phyloP scores from a whole-genome alignment of 1,140 invertebrate genomes.

The Pseudoatta argentina region DNA sequence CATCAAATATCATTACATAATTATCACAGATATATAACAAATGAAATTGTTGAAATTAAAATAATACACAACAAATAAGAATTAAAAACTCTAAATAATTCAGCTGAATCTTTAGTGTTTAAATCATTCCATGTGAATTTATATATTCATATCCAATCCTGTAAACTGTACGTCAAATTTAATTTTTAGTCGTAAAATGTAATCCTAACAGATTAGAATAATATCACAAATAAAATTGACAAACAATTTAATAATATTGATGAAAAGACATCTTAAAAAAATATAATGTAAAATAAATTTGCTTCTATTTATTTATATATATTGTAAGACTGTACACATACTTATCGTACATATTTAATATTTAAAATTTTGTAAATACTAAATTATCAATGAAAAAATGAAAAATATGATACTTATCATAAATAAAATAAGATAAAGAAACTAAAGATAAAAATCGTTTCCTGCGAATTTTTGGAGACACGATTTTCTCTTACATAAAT shows the following conservation, averaged over 20 bases:
- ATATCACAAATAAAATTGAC: too few relatives aligned
- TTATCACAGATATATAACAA: not conserved
- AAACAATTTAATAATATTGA: too few relatives aligned
- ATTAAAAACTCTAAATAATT: too few relatives aligned
- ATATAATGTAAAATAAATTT: not conserved
- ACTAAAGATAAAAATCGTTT: not conserved
- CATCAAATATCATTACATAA: not conserved
- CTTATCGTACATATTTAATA: not conserved
- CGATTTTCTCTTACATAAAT: not conserved
- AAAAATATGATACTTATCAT: not conserved
- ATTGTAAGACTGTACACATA: not conserved
- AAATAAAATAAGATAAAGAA: not conserved
- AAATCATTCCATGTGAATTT: too few relatives aligned
- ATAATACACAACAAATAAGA: too few relatives aligned
- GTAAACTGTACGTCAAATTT: too few relatives aligned
- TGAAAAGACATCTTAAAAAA: too few relatives aligned
- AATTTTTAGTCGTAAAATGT: too few relatives aligned
- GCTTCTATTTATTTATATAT: not conserved
- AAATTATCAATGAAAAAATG: not conserved
- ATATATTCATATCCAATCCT: too few relatives aligned
- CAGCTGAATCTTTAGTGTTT: too few relatives aligned
- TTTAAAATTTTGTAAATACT: not conserved
- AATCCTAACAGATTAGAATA: too few relatives aligned
- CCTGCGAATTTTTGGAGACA: not conserved
- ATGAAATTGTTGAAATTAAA: not conserved